Percentiles rank a stretch among this genome's conserved stretches.
These are phyloP conservation scores for Callaeas wilsoni DNA, from an alignment of 2,113 vertebrate species.

Conservation along the genomic window DNA sequence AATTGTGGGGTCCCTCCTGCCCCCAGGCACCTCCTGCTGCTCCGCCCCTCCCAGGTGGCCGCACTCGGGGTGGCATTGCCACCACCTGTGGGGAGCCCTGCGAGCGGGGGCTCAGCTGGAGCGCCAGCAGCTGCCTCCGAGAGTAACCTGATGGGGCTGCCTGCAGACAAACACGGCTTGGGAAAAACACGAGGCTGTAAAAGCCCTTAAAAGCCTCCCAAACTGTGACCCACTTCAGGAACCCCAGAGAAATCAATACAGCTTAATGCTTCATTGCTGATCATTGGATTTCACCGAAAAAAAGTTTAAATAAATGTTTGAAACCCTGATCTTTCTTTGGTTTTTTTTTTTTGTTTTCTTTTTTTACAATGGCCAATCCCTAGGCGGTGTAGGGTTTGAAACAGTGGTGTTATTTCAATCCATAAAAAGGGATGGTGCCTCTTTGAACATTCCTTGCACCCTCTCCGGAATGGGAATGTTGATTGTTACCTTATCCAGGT, in stretches of 20 bases:
- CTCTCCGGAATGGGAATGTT: accelerated
- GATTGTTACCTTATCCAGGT: accelerated
- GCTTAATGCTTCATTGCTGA: background rate
- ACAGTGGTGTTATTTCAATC: accelerated
- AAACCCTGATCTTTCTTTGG: background rate
- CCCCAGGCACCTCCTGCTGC: background rate
- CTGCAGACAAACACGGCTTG: background rate
- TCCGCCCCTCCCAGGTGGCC: background rate
- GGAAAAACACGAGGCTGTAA: background rate
- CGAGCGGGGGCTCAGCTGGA: background rate
- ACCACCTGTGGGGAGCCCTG: accelerated
- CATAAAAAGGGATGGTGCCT: too few relatives aligned
- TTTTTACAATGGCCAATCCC: accelerated
- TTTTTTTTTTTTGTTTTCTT: background rate
- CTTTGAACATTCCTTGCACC: accelerated
- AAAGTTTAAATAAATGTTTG: background rate
- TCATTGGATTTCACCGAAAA: background rate
- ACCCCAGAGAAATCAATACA: background rate
- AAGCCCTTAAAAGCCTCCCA: conserved; percentile 38
- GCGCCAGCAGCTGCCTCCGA: background rate
- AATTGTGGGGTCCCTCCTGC: too few relatives aligned
- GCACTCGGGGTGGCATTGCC: background rate
- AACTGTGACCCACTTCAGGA: background rate
- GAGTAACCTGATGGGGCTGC: accelerated
- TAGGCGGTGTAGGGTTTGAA: background rate